Evolutionary conservation across 2,888 invertebrate species (phyloP), one percentile per base, ranked within the genome.

Genomic region (Conus canariensis): DNA sequence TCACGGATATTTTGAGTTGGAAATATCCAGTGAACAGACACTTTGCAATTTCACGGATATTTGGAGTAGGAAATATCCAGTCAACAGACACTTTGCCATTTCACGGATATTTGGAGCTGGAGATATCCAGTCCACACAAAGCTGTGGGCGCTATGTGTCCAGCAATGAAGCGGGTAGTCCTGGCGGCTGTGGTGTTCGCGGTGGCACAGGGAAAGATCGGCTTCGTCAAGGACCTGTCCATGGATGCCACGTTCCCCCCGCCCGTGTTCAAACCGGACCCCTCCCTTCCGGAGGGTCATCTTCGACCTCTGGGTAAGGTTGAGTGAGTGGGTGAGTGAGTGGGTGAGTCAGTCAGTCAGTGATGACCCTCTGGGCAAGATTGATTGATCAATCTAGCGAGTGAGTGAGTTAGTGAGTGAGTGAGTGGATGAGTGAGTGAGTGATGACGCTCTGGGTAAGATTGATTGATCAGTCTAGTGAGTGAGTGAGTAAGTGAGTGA

Each of bases 271-370:
- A 91, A 58, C 83, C 91, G 10, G 90, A 91, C 5, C 83, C 92
- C 0, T 93, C 93, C 0, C 93, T 95, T 56, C 96, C 96, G 10
- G 93, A 93, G n/a, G 96, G 96, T 14, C 96, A 96, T 90, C 94
- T 96, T 0, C 88, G 95, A 90, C 95, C 96, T 1, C 91, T 96
- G 82, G 96, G 96, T 96, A 30, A 30, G 30, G 30, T 30, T 25
- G 74, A 16, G 16, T 64, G 60, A 4, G 16, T 64, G 30, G 2
- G 30, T 74, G 74, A 16, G 16, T 64, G 60, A 4, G 16, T 64
- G 30, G 2, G 30, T 30, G 30, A 30, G n/a, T n/a, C n/a, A n/a
- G n/a, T n/a, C n/a, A n/a, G n/a, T n/a, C n/a, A n/a, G 30, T 30
- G 30, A 30, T 30, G 30, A 30, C 30, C 2, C 30, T 30, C 30